These are phyloP conservation scores for Drosophila baimaii DNA, from an alignment of 1,140 invertebrate species.

Conservation along the genomic window DNA sequence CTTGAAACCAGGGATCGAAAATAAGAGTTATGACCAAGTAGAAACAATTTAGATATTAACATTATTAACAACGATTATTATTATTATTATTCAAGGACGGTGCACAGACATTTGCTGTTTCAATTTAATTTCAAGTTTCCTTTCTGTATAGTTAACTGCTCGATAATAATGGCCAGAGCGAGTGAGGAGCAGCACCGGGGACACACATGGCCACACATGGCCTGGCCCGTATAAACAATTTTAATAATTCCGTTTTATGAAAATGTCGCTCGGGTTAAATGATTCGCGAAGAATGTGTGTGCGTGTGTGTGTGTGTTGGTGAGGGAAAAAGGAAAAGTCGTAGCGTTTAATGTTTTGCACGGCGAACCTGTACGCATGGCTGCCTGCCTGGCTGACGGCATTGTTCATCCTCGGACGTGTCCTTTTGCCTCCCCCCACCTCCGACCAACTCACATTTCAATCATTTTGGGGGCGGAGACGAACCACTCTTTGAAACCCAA, in stretches of 20 bases:
- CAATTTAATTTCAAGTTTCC: slow-evolving; percentile 46
- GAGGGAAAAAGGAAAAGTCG: slow-evolving; percentile 50
- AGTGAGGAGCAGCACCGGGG: not conserved
- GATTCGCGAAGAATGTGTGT: slow-evolving; percentile 72
- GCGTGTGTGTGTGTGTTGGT: not conserved
- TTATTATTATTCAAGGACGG: not conserved
- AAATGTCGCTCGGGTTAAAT: slow-evolving; percentile 78
- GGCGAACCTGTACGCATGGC: slow-evolving; percentile 47
- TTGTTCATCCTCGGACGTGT: slow-evolving; percentile 2
- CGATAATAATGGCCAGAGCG: slow-evolving; percentile 38
- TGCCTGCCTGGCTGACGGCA: slow-evolving; percentile 11
- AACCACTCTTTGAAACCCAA: slow-evolving; percentile 36
- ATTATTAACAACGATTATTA: not conserved
- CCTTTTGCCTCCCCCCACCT: slow-evolving; percentile 15
- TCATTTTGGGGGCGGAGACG: slow-evolving; percentile 35
- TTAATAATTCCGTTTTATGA: slow-evolving; percentile 83
- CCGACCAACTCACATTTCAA: slow-evolving; percentile 44
- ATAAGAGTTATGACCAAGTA: too few species aligned
- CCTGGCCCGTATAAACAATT: slow-evolving; percentile 66
- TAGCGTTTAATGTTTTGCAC: slow-evolving; percentile 71
- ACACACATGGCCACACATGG: slow-evolving; percentile 28
- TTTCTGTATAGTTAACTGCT: slow-evolving; percentile 26
- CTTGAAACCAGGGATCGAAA: too few species aligned
- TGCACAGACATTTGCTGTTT: not conserved
- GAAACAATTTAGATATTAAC: too few species aligned